A percentile compares a stretch with the other conserved stretches of the same genome.
Conservation (phyloP, 2,113 vertebrate genomes). For the Sigmodon hispidus region DNA sequence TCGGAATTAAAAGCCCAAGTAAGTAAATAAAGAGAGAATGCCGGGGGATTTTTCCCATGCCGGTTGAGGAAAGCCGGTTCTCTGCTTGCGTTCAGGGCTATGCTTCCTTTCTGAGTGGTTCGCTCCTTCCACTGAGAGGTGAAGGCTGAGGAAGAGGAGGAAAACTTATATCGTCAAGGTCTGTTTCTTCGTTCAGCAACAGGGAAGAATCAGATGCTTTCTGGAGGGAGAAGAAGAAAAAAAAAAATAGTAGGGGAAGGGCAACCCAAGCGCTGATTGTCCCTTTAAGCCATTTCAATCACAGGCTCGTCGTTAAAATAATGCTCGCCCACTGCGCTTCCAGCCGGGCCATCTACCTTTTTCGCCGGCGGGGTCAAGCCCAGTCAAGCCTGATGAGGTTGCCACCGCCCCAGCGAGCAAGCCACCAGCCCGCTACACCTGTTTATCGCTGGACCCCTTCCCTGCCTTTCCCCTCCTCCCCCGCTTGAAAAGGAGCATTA, state of each 20-base stretch:
- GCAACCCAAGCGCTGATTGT: slow-evolving; percentile 85
- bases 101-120: slow-evolving; percentile 56
- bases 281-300: slow-evolving; percentile 88
- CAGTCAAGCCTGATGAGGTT: slow-evolving; percentile 89
- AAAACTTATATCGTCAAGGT: slow-evolving; percentile 81
- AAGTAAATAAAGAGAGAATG: slow-evolving; percentile 74
- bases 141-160: slow-evolving; percentile 73
- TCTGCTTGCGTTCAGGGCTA: not conserved
- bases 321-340: slow-evolving; percentile 89
- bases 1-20: slow-evolving; percentile 72
- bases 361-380: slow-evolving; percentile 85
- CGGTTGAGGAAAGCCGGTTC: slow-evolving; percentile 16
- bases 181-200: slow-evolving; percentile 80
- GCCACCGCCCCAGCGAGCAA: slow-evolving; percentile 82
- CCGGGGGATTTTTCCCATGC: slow-evolving; percentile 43
- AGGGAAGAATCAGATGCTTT: slow-evolving; percentile 84
- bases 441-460: slow-evolving; percentile 87
- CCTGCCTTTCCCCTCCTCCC: slow-evolving; percentile 85
- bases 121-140: slow-evolving; percentile 70
- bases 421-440: slow-evolving; percentile 86
- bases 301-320: slow-evolving; percentile 87
- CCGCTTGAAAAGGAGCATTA: slow-evolving; percentile 88
- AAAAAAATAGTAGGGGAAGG: slow-evolving; percentile 36
- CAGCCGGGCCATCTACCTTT: slow-evolving; percentile 89
- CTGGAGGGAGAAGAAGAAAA: slow-evolving; percentile 72